A percentile compares a stretch with the other conserved stretches of the same genome.
Conservation (phyloP, 2,797 vertebrate genomes). For the Acipenser ruthenus region DNA sequence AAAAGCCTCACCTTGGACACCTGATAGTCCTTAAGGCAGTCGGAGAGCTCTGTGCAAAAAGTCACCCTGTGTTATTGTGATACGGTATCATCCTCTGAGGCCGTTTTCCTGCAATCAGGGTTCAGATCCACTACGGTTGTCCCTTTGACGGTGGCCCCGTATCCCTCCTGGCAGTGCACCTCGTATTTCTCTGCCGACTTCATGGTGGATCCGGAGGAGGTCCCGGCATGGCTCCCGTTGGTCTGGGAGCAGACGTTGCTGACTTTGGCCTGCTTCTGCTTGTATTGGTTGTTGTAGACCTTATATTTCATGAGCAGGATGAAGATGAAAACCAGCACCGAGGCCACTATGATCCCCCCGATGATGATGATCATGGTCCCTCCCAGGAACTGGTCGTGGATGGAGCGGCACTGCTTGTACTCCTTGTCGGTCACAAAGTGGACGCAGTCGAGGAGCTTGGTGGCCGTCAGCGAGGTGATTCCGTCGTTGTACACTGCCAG, state of each 20-base stretch:
- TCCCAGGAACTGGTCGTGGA: constrained; percentile 74
- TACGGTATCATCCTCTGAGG: constrained; percentile 50
- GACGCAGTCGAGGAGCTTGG: constrained; percentile 69
- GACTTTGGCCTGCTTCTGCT: constrained; percentile 55
- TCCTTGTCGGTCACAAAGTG: constrained; percentile 66
- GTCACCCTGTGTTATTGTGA: constrained; percentile 59
- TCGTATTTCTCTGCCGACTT: constrained; percentile 27
- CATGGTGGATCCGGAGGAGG: constrained; percentile 43
- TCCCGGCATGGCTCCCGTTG: constrained; percentile 64
- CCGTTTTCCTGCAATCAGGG: constrained; percentile 44
- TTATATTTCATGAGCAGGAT: constrained; percentile 86
- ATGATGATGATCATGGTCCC: constrained; percentile 88
- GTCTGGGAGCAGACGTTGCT: constrained; percentile 78
- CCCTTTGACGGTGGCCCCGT: constrained; percentile 50
- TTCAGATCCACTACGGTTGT: constrained; percentile 67
- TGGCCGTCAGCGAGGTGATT: constrained; percentile 63
- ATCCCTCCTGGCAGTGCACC: constrained; percentile 38
- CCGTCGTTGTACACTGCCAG: constrained; percentile 75
- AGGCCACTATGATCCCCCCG: constrained; percentile 83
- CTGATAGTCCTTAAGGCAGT: constrained; percentile 41
- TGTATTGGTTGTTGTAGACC: constrained; percentile 75
- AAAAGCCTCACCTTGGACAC: constrained; percentile 47
- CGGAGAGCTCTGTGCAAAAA: constrained; percentile 23
- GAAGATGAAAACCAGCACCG: constrained; percentile 83
- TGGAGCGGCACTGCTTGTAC: constrained; percentile 68